phyloP scores from a whole-genome alignment of 2,888 invertebrate species.

The Trilocha varians region DNA sequence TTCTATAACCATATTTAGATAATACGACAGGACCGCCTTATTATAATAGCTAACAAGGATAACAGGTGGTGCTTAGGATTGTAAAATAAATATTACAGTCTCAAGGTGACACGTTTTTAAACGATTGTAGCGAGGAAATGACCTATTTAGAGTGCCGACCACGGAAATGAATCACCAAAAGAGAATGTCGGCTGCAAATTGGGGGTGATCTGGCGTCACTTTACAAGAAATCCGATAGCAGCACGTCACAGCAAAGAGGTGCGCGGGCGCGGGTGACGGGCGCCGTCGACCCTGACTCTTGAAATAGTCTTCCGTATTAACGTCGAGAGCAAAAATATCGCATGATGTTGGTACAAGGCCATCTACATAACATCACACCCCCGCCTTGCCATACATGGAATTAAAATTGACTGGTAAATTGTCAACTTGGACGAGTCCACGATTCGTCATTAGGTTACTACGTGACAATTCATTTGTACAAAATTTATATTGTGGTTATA shows the following conservation, averaged over 20 bases:
- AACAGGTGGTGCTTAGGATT: background rate
- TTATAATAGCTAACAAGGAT: background rate
- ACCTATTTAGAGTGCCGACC: background rate
- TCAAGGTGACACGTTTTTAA: background rate
- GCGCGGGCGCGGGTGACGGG: conserved; percentile 53
- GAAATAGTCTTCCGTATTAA: conserved; percentile 73
- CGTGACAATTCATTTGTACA: background rate
- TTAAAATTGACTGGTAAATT: conserved; percentile 21
- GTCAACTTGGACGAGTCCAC: conserved; percentile 11
- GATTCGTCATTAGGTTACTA: background rate
- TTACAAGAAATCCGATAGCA: conserved; percentile 48
- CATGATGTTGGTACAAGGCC: conserved; percentile 61
- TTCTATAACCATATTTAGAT: no score
- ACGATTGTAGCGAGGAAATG: background rate
- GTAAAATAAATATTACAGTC: background rate
- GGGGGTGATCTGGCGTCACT: conserved; percentile 31
- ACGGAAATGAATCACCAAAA: conserved; percentile 3
- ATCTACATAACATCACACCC: conserved; percentile 33
- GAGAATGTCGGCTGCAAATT: conserved; percentile 5
- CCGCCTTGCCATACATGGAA: conserved; percentile 43
- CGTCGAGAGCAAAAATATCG: conserved; percentile 67
- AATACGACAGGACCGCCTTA: background rate
- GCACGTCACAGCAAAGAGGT: conserved; percentile 29
- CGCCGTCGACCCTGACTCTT: conserved; percentile 68
- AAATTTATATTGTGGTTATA: background rate